Percentiles rank a stretch among this genome's conserved stretches.
These are phyloP conservation scores for Caenorhabditis inopinata DNA, from an alignment of 1,140 invertebrate genomes.

Conservation along the genomic window DNA sequence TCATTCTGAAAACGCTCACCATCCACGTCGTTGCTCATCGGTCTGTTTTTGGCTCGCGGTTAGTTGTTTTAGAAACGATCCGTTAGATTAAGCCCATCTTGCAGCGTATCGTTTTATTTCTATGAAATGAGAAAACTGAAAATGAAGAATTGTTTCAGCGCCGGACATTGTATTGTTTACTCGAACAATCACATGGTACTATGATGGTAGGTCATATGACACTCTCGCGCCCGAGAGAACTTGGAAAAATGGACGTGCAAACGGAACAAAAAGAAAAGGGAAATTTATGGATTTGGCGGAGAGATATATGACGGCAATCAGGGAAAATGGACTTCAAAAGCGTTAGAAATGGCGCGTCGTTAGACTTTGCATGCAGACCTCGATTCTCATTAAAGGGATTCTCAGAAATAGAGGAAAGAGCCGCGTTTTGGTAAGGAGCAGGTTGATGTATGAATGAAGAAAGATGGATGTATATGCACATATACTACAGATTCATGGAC, in stretches of 20 bases:
- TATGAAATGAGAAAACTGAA: not conserved
- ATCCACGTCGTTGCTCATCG: not conserved
- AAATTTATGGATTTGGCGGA: not conserved
- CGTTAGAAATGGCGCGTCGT: no score
- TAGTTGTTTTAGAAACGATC: no score
- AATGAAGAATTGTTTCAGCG: not conserved
- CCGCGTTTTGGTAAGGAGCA: not conserved
- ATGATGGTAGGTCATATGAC: not conserved
- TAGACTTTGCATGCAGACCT: no score
- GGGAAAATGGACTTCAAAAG: no score
- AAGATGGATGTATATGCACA: not conserved
- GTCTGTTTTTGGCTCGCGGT: not conserved
- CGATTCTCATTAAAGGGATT: no score
- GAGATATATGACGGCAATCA: not conserved
- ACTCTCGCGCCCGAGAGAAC: not conserved
- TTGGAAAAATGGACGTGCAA: not conserved
- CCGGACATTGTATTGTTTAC: conserved; percentile 17
- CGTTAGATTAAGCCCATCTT: not conserved
- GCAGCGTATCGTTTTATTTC: not conserved
- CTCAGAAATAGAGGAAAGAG: not conserved
- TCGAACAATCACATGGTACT: conserved; percentile 28
- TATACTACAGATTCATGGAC: not conserved
- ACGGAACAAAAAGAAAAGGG: not conserved
- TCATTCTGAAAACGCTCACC: not conserved
- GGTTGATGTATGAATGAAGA: not conserved